Base-by-base conservation (phyloP, 35 echinoderm and acorn worm species). In the Apostichopus californicus region DNA sequence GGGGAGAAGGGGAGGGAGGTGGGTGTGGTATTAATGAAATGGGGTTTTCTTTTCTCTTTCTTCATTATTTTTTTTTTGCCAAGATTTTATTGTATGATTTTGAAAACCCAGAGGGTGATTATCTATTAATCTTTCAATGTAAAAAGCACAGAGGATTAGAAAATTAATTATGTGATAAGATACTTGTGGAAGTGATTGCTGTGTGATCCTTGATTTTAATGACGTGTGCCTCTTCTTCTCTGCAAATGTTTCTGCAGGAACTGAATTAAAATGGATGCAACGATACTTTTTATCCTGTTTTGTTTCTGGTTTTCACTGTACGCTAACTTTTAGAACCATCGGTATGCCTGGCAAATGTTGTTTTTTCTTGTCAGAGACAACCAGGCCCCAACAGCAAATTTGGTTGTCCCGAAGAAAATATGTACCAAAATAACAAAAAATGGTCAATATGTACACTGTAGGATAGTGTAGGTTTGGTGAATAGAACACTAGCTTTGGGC, bases 231-330 rank as follows among this genome's bases (percentile, higher is more conserved):
- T 89, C 86, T 87, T 59, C 86, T 89, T 89, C 26, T 89, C 86
- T 89, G 86, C 68, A 72, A 52, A 52, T 89, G 57, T 72, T 46
- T 58, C 68, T 72, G 68, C 86, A 66, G 86, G 68, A 89, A 89
- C 58, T 89, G 86, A 89, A 89, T 72, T 66, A 89, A 89, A 89
- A 66, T 89, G 86, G 86, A 89, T 89, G 86, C 86, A 89, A 89
- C 58, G 83, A 89, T 89, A 22, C 46, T 64, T 6, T 46, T 6
- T 46, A 46, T 46, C 54, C 55, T 5, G 18, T 61, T 6, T 22
- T 90, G 9, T 78, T 54, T 90, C 7, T 28, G 11, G 28, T 46
- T 46, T 46, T 46, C 34, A 46, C 34, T 46, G 34, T 46, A 56
- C 23, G 13, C n/a, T 18, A 18, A 5, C 71, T 18, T 75, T 75